Evolutionary conservation across 2,113 vertebrate genomes (phyloP), one percentile per base, ranked within the genome.

Genomic region (Salvelinus alpinus): DNA sequence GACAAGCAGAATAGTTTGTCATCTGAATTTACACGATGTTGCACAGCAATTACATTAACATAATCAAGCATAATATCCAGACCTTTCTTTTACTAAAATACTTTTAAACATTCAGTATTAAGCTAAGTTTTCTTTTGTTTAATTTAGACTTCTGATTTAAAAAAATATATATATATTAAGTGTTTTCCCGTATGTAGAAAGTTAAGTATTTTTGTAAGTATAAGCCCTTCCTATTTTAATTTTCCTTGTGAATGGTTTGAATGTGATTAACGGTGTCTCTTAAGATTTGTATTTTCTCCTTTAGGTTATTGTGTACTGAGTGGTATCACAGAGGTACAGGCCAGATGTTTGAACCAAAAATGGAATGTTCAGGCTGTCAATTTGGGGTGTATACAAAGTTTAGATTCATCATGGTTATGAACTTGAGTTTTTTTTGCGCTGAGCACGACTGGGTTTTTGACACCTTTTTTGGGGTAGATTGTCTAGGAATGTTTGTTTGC

Each of bases 251-350:
- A 96, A 96, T 94, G 96, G 95, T 96, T 96, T 96, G 92, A 94
- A 93, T 95, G 96, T 98, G 95, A 98, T 98, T 99, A 98, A 98
- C 95, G 86, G 93, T 97, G 94, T 98, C 95, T 97, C 38, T 95
- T 95, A 96, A 99, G 97, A 96, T 98, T 94, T 93, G 96, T 93
- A 94, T 95, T 95, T 95, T 97, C 95, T 96, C 95, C 95, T 96
- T 95, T 97, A 99, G 97, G 97, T 96, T 89, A 89, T 88, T 92
- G 87, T 92, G 89, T 91, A 94, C 94, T 96, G 95, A 95, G 90
- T 95, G 95, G 91, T 94, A 95, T 95, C 96, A 98, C 97, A 97
- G 94, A 98, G 98, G 95, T 99, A 98, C 96, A 99, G 97, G 96
- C 97, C 96, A 96, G 92, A 93, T 94, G 90, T 87, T 79, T 92